Conservation (phyloP, 2,113 vertebrate species). For the Coptodon bakossiorum region DNA sequence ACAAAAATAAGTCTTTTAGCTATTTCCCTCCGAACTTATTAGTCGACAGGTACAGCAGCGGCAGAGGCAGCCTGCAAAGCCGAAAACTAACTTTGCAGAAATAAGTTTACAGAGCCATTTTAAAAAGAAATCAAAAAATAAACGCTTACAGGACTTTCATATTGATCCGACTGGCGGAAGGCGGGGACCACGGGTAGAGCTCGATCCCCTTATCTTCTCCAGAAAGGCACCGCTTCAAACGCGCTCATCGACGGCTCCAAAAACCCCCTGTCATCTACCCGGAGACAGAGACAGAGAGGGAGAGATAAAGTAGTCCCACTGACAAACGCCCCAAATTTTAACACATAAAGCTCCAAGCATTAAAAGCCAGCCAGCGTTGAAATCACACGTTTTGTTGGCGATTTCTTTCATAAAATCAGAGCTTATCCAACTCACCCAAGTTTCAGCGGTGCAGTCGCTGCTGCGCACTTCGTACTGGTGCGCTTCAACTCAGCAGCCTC, state of each 20-base stretch:
- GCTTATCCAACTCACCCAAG: constrained; percentile 66
- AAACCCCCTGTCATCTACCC: constrained; percentile 51
- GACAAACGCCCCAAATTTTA: background rate
- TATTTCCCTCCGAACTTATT: background rate
- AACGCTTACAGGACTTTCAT: constrained; percentile 67
- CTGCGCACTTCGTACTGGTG: constrained; percentile 54
- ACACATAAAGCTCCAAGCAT: no score
- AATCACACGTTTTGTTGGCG: background rate
- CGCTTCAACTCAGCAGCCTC: constrained; percentile 43
- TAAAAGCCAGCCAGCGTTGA: background rate
- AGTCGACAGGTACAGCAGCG: background rate
- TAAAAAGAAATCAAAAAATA: background rate
- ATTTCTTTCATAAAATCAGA: background rate
- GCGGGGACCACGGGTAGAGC: constrained; percentile 17
- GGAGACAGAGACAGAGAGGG: background rate
- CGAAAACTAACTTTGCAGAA: background rate
- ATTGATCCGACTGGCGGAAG: constrained; percentile 14
- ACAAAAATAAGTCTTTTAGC: background rate
- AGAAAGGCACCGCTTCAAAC: constrained; percentile 43
- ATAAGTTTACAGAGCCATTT: background rate
- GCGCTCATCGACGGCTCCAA: constrained; percentile 62
- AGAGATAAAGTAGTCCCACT: constrained; percentile 38
- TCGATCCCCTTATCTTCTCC: constrained; percentile 46
- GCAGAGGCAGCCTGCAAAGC: background rate
- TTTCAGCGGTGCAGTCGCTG: constrained; percentile 49